phyloP scores from a whole-genome alignment of 2,888 invertebrate species.

The Busseola fusca region DNA sequence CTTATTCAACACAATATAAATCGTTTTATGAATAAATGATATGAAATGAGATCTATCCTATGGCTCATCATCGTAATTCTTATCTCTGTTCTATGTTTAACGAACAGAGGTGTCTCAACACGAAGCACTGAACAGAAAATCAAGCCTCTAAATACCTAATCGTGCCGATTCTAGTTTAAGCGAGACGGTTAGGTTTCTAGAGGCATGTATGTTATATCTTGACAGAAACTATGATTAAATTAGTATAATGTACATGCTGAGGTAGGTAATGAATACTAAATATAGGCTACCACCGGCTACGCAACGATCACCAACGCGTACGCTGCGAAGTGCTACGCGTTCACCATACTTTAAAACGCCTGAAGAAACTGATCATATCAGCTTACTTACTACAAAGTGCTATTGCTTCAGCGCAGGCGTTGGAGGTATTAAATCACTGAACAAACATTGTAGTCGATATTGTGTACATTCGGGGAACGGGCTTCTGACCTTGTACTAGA shows the following conservation, averaged over 20 bases:
- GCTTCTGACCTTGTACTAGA: background rate
- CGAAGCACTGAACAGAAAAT: background rate
- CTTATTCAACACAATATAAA: too few species aligned
- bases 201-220: too few species aligned
- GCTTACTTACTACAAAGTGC: conserved; percentile 20
- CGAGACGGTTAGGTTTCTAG: too few species aligned
- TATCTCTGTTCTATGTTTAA: too few species aligned
- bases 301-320: background rate
- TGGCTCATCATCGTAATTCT: too few species aligned
- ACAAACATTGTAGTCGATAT: background rate
- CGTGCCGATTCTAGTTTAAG: background rate
- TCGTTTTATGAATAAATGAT: too few species aligned
- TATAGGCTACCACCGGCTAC: background rate
- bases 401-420: conserved; percentile 36
- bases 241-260: background rate
- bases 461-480: background rate
- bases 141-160: background rate
- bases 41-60: too few species aligned
- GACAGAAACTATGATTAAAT: background rate
- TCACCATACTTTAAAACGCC: conserved; percentile 20
- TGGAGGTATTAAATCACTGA: background rate
- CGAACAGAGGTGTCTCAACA: background rate
- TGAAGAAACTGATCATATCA: background rate
- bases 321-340: background rate
- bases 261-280: background rate